A percentile compares a stretch with the other conserved stretches of the same genome.
These are phyloP conservation scores for Stomatorhinus walkeri DNA, from an alignment of 2,797 vertebrate genomes.

Conservation along the genomic window DNA sequence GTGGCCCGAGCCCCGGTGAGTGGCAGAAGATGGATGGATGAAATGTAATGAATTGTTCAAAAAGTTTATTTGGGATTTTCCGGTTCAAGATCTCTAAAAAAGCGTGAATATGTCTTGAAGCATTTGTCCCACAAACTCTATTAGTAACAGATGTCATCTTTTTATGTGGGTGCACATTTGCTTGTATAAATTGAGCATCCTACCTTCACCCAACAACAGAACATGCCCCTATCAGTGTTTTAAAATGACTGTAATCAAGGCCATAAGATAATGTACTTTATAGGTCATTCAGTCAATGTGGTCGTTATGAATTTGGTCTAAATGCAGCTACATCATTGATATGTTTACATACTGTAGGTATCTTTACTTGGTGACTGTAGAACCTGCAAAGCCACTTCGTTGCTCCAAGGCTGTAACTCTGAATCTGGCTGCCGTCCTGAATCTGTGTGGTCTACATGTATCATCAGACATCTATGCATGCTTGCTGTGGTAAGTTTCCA, in stretches of 20 bases:
- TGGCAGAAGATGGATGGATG: not conserved
- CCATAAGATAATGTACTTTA: not conserved
- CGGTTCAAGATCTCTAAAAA: not conserved
- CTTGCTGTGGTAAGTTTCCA: not conserved
- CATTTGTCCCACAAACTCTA: not conserved
- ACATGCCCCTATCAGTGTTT: not conserved
- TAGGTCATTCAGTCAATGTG: not conserved
- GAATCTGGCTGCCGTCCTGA: not conserved
- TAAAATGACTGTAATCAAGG: not conserved
- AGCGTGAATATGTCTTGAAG: not conserved
- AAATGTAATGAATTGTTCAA: not conserved
- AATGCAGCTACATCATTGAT: not conserved
- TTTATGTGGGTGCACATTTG: not conserved
- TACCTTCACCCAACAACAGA: not conserved
- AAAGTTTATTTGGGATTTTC: not conserved
- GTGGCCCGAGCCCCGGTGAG: not conserved
- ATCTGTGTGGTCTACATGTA: not conserved
- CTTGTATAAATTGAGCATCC: not conserved
- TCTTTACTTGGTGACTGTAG: not conserved
- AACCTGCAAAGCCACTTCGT: not conserved
- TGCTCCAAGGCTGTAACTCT: not conserved
- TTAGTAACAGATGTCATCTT: not conserved
- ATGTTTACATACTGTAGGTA: not conserved
- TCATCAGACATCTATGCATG: not conserved
- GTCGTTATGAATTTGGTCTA: not conserved